These are phyloP conservation scores for Phocoena sinus DNA, from an alignment of 2,113 vertebrate genomes.

Conservation along the genomic window DNA sequence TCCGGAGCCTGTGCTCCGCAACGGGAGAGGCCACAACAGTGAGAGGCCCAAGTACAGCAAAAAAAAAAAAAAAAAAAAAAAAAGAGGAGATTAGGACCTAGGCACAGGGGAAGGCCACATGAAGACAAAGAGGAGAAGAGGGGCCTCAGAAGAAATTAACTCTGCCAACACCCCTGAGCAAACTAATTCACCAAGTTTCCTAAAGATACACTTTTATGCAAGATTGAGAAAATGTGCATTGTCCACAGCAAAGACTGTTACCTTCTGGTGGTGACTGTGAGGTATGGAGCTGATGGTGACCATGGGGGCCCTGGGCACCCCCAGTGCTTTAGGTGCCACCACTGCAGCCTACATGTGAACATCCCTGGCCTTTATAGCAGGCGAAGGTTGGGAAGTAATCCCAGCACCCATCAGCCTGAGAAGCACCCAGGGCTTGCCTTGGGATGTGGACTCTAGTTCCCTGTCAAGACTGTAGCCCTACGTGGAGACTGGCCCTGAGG, in stretches of 20 bases:
- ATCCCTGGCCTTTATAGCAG: not conserved
- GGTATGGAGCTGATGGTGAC: not conserved
- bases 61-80: too few species aligned
- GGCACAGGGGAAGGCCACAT: rapidly evolving
- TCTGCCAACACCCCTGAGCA: not conserved
- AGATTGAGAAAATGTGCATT: not conserved
- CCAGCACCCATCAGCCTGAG: not conserved
- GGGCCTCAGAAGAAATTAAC: not conserved
- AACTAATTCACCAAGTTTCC: not conserved
- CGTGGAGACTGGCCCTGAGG: not conserved
- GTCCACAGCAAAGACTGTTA: not conserved
- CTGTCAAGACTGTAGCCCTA: not conserved
- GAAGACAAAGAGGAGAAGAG: not conserved
- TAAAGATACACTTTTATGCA: not conserved
- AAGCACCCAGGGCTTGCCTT: not conserved
- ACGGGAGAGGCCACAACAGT: too few species aligned
- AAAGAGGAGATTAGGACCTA: not conserved
- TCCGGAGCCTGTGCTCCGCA: too few species aligned
- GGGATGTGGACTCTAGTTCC: too few species aligned
- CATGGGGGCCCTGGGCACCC: not conserved
- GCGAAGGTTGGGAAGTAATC: not conserved
- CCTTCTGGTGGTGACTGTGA: not conserved
- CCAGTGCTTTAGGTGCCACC: not conserved
- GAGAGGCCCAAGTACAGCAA: too few species aligned
- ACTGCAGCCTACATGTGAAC: rapidly evolving